phyloP scores from a whole-genome alignment of 1,140 invertebrate genomes.

The Liolophura sinensis region DNA sequence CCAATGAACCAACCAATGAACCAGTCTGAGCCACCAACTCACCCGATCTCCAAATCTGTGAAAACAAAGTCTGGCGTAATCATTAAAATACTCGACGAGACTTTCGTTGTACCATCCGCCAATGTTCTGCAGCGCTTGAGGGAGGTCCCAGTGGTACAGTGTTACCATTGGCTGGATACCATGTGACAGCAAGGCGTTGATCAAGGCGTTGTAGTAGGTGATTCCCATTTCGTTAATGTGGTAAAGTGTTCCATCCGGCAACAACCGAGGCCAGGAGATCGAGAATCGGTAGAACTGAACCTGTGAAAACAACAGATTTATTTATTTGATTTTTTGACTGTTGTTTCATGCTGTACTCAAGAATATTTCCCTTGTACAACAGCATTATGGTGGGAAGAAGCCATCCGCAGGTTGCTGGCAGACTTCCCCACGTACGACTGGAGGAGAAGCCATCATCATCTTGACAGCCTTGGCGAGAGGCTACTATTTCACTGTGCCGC shows the following conservation, averaged over 20 bases:
- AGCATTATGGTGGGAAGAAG: too few species aligned
- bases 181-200: constrained; percentile 28
- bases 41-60: constrained; percentile 53
- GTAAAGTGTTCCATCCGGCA: constrained; percentile 37
- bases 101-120: constrained; percentile 64
- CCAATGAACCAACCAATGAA: too few species aligned
- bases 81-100: constrained; percentile 62
- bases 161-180: constrained; percentile 60
- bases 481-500: too few species aligned
- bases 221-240: constrained; percentile 37
- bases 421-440: too few species aligned
- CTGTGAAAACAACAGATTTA: constrained; percentile 21
- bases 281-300: constrained; percentile 51
- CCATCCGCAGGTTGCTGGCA: too few species aligned
- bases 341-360: too few species aligned
- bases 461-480: too few species aligned
- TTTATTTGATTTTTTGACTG: too few species aligned
- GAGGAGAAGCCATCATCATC: too few species aligned
- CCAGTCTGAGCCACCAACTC: too few species aligned
- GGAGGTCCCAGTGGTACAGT: constrained; percentile 62
- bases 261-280: constrained; percentile 49
- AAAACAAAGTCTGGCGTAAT: constrained; percentile 59
- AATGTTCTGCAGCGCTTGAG: constrained; percentile 53
- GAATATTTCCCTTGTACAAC: too few species aligned
- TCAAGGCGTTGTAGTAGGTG: constrained; percentile 47